Percentiles rank a stretch among this genome's conserved stretches.
These are phyloP conservation scores for Kuschelorhynchus macadamiae DNA, from an alignment of 2,888 invertebrate species.

Conservation along the genomic window DNA sequence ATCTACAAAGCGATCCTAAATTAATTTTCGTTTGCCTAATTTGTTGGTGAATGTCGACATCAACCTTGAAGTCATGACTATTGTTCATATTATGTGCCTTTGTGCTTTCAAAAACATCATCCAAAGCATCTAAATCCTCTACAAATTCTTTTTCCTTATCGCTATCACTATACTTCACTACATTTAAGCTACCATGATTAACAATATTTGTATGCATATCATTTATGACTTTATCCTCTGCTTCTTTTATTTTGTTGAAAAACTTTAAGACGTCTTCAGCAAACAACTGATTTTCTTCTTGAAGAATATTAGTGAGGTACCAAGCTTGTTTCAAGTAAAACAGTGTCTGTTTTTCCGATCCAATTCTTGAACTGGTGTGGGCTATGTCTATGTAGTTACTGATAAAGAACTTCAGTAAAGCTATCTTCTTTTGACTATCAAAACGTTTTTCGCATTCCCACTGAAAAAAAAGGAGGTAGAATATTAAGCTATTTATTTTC, in stretches of 20 bases:
- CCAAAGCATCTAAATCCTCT: conserved; percentile 20
- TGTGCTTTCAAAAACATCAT: not conserved
- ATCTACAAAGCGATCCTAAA: conserved; percentile 26
- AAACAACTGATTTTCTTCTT: conserved; percentile 72
- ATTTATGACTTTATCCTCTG: conserved; percentile 60
- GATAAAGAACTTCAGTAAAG: conserved; percentile 79
- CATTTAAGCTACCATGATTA: conserved; percentile 15
- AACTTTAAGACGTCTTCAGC: conserved; percentile 71
- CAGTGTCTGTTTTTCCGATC: conserved; percentile 74
- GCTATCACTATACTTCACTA: not conserved
- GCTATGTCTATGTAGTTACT: conserved; percentile 81
- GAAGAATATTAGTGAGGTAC: conserved; percentile 75
- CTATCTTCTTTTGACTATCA: conserved; percentile 74
- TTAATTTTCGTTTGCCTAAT: conserved; percentile 22
- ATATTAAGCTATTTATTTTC: too few species aligned
- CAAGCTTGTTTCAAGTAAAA: conserved; percentile 81
- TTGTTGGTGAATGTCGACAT: conserved; percentile 19
- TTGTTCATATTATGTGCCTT: not conserved
- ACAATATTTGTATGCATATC: conserved; percentile 15
- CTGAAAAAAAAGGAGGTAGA: conserved; percentile 58
- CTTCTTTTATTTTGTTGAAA: conserved; percentile 72
- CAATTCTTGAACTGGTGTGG: conserved; percentile 75
- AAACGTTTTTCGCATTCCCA: conserved; percentile 65
- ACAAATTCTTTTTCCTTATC: not conserved
- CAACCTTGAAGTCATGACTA: not conserved